Evolutionary conservation across 1,140 invertebrate genomes (phyloP), one percentile per base, ranked within the genome.

Genomic region (Diachasmimorpha longicaudata): DNA sequence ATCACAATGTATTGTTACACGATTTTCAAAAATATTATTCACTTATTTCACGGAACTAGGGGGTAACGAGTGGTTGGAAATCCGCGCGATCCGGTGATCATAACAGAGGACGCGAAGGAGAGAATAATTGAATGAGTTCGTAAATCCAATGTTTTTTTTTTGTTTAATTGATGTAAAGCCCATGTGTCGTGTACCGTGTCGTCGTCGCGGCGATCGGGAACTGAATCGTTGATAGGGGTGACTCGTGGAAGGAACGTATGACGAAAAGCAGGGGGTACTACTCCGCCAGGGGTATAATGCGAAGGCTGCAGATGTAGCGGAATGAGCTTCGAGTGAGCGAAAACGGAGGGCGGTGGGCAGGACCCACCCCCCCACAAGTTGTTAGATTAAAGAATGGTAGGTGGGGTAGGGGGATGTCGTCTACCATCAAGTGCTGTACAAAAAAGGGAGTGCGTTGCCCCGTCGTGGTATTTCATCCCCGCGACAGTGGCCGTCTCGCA

Each of bases 161-260:
- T 48, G 10, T 52, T n/a, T 52, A 46, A 46, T 52, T 52, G n/a
- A 13, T n/a, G 3, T 52, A 52, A 52, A 19, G 48, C n/a, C 48
- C 16, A 52, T 52, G 48, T 19, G 48, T 52, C 6, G 48, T 52
- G 48, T 52, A 52, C 48, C 48, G 87, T 86, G 82, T 86, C 85
- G 87, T 87, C 83, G 87, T 88, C 88, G 87, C 86, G 87, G 85
- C 87, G 84, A 81, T 87, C 84, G 84, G 82, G 86, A 88, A 89
- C 88, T 89, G 87, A 89, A 82, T 82, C 80, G 81, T 77, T 79
- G 82, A 82, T 81, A 81, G 80, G 87, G 88, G 86, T 88, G 86
- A 85, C 85, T 87, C 82, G 84, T 82, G 79, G 78, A 78, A 81
- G 78, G 78, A 79, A 81, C 79, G 80, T 76, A 70, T 66, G 77